These are phyloP conservation scores for Ips typographus DNA, from an alignment of 1,140 invertebrate species.

Conservation along the genomic window DNA sequence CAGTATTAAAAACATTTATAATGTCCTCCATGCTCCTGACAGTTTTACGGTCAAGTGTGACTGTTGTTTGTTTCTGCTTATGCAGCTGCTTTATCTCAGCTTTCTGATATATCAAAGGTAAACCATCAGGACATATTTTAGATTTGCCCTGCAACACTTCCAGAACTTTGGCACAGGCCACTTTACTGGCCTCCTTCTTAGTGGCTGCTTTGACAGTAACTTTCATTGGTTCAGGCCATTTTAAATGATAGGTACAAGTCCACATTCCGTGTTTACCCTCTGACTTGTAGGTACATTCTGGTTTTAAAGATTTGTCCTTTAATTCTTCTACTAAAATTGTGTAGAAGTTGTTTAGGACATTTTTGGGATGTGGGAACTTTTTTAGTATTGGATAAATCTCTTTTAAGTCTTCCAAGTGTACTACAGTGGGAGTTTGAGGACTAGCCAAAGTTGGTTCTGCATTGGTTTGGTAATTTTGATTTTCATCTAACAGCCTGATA, in stretches of 20 bases:
- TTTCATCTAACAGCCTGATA: no score
- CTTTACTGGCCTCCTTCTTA: slow-evolving; percentile 47
- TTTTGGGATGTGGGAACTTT: slow-evolving; percentile 40
- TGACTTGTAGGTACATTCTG: slow-evolving; percentile 37
- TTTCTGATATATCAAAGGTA: slow-evolving; percentile 45
- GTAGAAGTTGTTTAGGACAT: slow-evolving; percentile 41
- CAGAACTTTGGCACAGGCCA: slow-evolving; percentile 43
- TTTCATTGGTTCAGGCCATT: slow-evolving; percentile 45
- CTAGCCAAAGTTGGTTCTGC: no score
- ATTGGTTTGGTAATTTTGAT: no score
- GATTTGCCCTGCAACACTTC: slow-evolving; percentile 42
- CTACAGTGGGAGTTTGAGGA: no score
- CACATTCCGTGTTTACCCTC: slow-evolving; percentile 27
- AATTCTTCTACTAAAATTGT: slow-evolving; percentile 35
- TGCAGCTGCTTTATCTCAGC: slow-evolving; percentile 40
- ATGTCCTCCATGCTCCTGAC: slow-evolving; percentile 41
- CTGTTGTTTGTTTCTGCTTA: slow-evolving; percentile 37
- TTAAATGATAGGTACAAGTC: slow-evolving; percentile 45
- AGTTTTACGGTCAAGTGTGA: slow-evolving; percentile 36
- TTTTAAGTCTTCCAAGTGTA: no score
- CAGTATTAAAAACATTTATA: slow-evolving; percentile 39
- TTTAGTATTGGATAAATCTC: no score
- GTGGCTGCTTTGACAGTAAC: slow-evolving; percentile 38
- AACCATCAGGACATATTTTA: slow-evolving; percentile 45
- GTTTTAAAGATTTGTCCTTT: slow-evolving; percentile 34